These are phyloP conservation scores for Notechis scutatus DNA, from an alignment of 2,113 vertebrate genomes.

Conservation along the genomic window DNA sequence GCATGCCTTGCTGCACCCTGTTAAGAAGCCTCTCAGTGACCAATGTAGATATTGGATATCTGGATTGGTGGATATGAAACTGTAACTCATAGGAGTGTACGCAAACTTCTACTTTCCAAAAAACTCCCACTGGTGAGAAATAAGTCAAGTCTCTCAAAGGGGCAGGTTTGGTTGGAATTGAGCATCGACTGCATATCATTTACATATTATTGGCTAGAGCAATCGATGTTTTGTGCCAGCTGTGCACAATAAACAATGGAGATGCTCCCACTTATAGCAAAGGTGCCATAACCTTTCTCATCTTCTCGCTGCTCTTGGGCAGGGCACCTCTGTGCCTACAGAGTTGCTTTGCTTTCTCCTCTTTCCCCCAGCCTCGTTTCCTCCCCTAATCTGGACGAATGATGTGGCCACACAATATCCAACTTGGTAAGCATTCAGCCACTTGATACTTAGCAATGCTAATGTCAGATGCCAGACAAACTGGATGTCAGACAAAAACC, in stretches of 20 bases:
- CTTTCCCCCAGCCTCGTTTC: neutral
- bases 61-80: neutral
- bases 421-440: conserved; percentile 21
- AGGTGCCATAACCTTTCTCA: neutral
- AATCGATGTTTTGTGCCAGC: too few species aligned
- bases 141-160: neutral
- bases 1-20: neutral
- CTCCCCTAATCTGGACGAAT: neutral
- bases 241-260: neutral
- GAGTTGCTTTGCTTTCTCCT: neutral
- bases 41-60: neutral
- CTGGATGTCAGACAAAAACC: conserved; percentile 54
- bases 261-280: neutral
- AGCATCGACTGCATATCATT: neutral
- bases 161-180: neutral
- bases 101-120: neutral
- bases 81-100: neutral
- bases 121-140: neutral
- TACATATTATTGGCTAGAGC: too few species aligned
- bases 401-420: conserved; percentile 14
- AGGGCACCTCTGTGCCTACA: neutral
- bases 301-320: neutral
- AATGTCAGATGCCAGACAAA: conserved; percentile 62
- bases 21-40: neutral
- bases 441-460: conserved; percentile 39